A percentile compares a stretch with the other conserved stretches of the same genome.
Evolutionary conservation across 2,113 vertebrate genomes (phyloP).

Genomic region (Mesoclemmys tuberculata): DNA sequence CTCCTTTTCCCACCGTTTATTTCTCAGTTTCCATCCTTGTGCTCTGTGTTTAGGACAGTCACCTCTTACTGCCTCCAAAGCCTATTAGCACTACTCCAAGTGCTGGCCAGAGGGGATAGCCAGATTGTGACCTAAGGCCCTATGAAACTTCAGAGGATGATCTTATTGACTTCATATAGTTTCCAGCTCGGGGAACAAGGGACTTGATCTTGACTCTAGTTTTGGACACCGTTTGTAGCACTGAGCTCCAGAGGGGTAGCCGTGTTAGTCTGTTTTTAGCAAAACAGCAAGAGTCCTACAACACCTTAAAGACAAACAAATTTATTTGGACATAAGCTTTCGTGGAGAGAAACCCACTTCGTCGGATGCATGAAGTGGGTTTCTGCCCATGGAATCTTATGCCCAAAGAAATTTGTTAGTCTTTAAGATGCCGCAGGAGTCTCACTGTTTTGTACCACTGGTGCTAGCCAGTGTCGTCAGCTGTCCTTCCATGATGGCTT

Average conservation of each 20-base stretch:
- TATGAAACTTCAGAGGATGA: not conserved
- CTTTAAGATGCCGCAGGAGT: too few relatives aligned
- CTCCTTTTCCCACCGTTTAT: not conserved
- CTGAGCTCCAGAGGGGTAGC: too few relatives aligned
- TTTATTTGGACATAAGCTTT: too few relatives aligned
- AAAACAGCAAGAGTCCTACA: too few relatives aligned
- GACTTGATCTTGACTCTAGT: not conserved
- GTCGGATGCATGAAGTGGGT: too few relatives aligned
- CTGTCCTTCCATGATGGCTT: not conserved
- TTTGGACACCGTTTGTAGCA: not conserved
- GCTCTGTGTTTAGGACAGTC: not conserved
- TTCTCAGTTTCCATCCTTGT: not conserved
- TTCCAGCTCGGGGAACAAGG: not conserved
- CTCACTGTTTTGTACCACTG: not conserved
- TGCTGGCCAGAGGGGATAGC: not conserved
- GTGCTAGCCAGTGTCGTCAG: not conserved
- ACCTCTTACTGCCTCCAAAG: not conserved
- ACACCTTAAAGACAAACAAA: too few relatives aligned
- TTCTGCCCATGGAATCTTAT: too few relatives aligned
- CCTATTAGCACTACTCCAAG: not conserved
- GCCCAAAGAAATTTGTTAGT: too few relatives aligned
- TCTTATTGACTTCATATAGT: not conserved
- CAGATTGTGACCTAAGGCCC: not conserved
- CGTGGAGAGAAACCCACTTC: too few relatives aligned
- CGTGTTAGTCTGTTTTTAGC: too few relatives aligned